Evolutionary conservation across 1,140 invertebrate genomes (phyloP), one percentile per base, ranked within the genome.

Genomic region (Stegodyphus mimosarum): DNA sequence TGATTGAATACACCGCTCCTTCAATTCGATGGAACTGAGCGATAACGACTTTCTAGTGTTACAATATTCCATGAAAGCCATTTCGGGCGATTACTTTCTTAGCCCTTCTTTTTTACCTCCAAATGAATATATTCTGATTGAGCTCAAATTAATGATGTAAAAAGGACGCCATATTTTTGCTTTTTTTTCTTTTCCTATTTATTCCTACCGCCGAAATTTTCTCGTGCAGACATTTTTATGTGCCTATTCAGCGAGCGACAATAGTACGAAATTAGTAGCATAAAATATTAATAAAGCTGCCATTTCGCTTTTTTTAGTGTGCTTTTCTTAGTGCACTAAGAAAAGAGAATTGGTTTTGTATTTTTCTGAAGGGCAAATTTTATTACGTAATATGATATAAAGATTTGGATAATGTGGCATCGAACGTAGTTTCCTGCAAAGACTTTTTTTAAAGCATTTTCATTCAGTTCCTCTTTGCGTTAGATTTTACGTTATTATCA

Each of bases 81-180:
- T 63, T 75, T 75, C 52, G 17, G 48, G 53, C 15, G 53, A 63
- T 75, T 63, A 63, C 52, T 75, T 64, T 60, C 33, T 60, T 75
- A 33, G 10, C 18, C 18, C n/a, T 33, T 33, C 17, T 48, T 75
- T 72, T 51, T 75, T 75, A 60, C 55, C n/a, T 17, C 55, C 53
- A 75, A 75, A 75, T 75, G 73, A 75, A 75, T 75, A 75, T 52
- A 75, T 75, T 75, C 63, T 55, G 73, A 75, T 75, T 75, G 55
- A 11, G 7, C 73, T 63, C 63, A 75, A 75, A 75, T 75, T 75
- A 75, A 75, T 75, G 73, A 63, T 75, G 55, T 60, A 75, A 63
- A 75, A 50, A 63, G 33, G 63, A 63, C 63, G 13, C 33, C 13
- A 64, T 15, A 64, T 64, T 15, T 13, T 64, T 13, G 17, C 15